phyloP scores from a whole-genome alignment of 2,113 vertebrate species.

The Brachyhypopomus gauderio region DNA sequence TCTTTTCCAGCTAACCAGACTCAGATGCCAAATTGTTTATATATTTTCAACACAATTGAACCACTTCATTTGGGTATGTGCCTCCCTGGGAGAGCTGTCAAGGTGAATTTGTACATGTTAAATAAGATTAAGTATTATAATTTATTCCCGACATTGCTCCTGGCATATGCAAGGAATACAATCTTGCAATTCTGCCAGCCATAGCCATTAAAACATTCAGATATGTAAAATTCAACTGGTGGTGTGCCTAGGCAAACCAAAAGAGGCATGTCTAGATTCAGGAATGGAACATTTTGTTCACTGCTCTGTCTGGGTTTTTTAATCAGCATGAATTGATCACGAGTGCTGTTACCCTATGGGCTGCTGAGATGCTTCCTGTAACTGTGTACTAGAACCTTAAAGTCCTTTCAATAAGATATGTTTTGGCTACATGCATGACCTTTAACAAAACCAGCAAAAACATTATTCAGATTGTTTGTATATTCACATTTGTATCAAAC shows the following conservation, averaged over 20 bases:
- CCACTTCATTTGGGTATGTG: conserved; percentile 61
- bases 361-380: neutral
- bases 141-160: conserved; percentile 70
- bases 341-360: conserved; percentile 25
- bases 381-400: conserved; percentile 12
- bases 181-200: conserved; percentile 70
- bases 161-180: conserved; percentile 66
- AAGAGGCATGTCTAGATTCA: conserved; percentile 7
- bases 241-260: conserved; percentile 3
- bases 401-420: too few species aligned
- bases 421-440: too few species aligned
- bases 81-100: conserved; percentile 64
- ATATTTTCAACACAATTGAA: conserved; percentile 57
- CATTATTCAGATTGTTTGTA: too few species aligned
- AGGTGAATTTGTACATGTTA: conserved; percentile 72
- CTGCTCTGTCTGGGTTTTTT: neutral
- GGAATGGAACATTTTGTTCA: conserved; percentile 3
- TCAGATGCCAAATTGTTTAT: neutral
- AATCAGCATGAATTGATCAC: conserved; percentile 42
- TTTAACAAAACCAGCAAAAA: too few species aligned
- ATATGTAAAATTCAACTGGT: conserved; percentile 52
- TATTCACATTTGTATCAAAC: too few species aligned
- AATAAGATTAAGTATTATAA: conserved; percentile 78
- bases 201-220: conserved; percentile 64
- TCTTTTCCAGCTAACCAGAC: neutral